Evolutionary conservation across 2,797 vertebrate species (phyloP), one percentile per base, ranked within the genome.

Genomic region (Crenichthys baileyi): DNA sequence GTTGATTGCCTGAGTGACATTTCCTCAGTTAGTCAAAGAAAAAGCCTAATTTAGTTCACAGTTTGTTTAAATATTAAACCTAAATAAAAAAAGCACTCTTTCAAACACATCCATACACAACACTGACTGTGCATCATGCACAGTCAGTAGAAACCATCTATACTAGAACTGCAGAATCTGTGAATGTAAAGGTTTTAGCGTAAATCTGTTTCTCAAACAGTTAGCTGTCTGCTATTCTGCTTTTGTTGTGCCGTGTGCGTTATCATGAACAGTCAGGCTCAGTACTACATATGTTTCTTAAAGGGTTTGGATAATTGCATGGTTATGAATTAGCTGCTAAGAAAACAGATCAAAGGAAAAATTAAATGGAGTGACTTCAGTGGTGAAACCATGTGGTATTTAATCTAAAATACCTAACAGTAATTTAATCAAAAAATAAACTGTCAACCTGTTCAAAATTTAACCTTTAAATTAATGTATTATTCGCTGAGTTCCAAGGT

Each of bases 341-440:
- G 63, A 67, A 67, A 67, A 67, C 63, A 24, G 36, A 67, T 67
- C 31, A 67, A 41, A 39, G 18, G 63, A 67, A 8, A 67, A 41
- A 67, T 22, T 67, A 41, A 41, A 22, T 16, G 24, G 61, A 65
- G 20, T 41, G 18, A 65, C 8, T 61, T 46, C 12, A 51, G 50
- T 51, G 3, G 3, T 51, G 50, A 16, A 51, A 51, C 50, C 15
- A 16, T 51, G 50, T 39, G 8, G 16, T 39, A 20, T 53, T 53
- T 20, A 18, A 20, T 53, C 1, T 3, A 53, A 53, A 5, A 22
- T 50, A 50, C 12, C 12, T 50, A 50, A 15, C 16, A 53, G 51
- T 53, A 20, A 53, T 53, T 53, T 53, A 0, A 53, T 22, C 1
- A 53, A 53, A 18, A 53, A 53, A 53, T 50, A 20, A 3, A 53